phyloP scores from a whole-genome alignment of 1,140 invertebrate species.

The Platorchestia sp. region DNA sequence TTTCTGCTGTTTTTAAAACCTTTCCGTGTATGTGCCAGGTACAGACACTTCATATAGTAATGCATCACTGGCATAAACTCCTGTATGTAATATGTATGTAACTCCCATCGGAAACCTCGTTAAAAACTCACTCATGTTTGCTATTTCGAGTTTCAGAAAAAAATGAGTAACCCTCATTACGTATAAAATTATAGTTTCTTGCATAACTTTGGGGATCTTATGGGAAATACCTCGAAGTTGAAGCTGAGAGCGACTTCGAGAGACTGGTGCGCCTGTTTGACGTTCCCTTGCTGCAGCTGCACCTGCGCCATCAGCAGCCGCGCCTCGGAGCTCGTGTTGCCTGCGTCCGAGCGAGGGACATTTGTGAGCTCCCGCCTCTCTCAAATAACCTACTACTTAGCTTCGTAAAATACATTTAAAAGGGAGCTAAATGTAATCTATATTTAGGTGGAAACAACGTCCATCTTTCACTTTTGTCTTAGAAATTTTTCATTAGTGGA shows the following conservation, averaged over 20 bases:
- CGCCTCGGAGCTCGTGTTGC: slow-evolving; percentile 84
- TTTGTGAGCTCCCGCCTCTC: background rate
- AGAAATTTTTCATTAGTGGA: too few species aligned
- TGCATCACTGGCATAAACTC: background rate
- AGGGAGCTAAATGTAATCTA: too few species aligned
- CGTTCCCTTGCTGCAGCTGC: slow-evolving; percentile 79
- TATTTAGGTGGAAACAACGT: too few species aligned
- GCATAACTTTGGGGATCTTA: too few species aligned
- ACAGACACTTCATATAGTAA: background rate
- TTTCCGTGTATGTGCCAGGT: background rate
- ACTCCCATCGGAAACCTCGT: background rate
- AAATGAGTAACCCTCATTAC: background rate
- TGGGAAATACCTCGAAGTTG: slow-evolving; percentile 84
- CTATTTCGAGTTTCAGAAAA: background rate
- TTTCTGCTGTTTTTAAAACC: too few species aligned
- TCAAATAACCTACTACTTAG: too few species aligned
- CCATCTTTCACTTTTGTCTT: too few species aligned
- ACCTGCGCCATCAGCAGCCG: slow-evolving; percentile 92
- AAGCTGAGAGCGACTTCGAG: slow-evolving; percentile 90
- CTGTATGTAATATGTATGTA: background rate
- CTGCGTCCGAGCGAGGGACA: slow-evolving; percentile 70
- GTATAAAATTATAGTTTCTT: too few species aligned
- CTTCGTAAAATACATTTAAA: too few species aligned
- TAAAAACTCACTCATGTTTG: background rate
- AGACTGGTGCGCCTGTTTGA: slow-evolving; percentile 81